Base-by-base conservation (phyloP, 2,888 invertebrate species). In the Tenthredo mesomela region DNA sequence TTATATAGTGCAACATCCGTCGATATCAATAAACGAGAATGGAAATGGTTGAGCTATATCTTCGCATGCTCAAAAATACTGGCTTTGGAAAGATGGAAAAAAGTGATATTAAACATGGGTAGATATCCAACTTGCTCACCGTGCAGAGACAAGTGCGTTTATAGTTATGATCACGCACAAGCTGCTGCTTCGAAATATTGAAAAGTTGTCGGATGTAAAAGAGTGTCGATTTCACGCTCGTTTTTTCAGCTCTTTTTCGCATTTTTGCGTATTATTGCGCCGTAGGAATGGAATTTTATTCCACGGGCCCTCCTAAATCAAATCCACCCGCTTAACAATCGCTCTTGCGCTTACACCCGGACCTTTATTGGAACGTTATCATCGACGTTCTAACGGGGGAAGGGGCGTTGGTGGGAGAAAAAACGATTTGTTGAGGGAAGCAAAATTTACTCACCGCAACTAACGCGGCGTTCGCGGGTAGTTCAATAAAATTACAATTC, bases 361-460 rank as follows among this genome's bases (percentile, higher is more conserved):
- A 80, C 61, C 80, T 80, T 80, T 80, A 80, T 80, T 80, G 80
- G 80, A 80, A 80, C 80, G 80, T 80, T 80, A 80, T 80, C 80
- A 80, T 80, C 80, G 80, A 80, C 61, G 80, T 80, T 80, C 80
- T 61, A 37, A 40, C 40, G 21, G 80, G 80, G 40, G 21, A 9
- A 54, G 1, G 54, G 54, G n/a, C n/a, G 54, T 54, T 54, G n/a
- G 6, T n/a, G n/a, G 54, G 78, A 78, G 78, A 54, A 54, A 61
- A 80, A 80, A 80, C 80, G 80, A 80, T 80, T 80, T 80, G 80
- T 80, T 80, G 80, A 80, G 61, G 61, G 80, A 80, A 61, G 80
- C 80, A 61, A 50, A 80, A 80, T 80, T 80, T 80, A 80, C 80
- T 61, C 80, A 80, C 80, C 80, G 80, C 78, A 80, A 80, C 78